Evolutionary conservation across 2,888 invertebrate species (phyloP).

Genomic region (Dolichopus griseipennis): DNA sequence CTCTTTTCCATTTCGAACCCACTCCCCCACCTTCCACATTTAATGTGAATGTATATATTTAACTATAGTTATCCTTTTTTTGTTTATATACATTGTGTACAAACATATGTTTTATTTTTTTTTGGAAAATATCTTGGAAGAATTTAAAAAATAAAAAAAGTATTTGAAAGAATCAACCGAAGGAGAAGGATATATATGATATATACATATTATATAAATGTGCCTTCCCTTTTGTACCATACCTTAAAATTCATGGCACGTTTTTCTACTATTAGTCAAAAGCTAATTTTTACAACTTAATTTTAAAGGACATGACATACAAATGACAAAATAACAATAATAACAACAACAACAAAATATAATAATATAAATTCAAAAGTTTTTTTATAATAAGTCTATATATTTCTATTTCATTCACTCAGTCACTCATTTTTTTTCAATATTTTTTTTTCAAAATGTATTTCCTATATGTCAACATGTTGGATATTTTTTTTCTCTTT

Average conservation of each 20-base stretch:
- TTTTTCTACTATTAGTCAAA: conserved; percentile 19
- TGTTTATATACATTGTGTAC: neutral
- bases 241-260: conserved; percentile 13
- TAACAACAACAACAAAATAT: neutral
- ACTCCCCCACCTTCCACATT: neutral
- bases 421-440: neutral
- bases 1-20: neutral
- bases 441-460: neutral
- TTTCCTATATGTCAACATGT: no score
- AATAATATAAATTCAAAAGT: no score
- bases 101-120: neutral
- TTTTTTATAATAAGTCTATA: no score
- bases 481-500: neutral
- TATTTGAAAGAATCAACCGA: neutral
- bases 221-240: neutral
- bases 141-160: neutral
- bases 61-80: neutral
- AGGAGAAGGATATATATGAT: neutral
- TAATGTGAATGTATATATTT: neutral
- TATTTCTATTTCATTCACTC: neutral
- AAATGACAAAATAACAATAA: neutral
- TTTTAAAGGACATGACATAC: conserved; percentile 15
- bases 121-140: neutral
- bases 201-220: no score
- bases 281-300: conserved; percentile 20